Base-by-base conservation (phyloP, 2,888 invertebrate genomes). In the Scaptomyza polygonia region DNA sequence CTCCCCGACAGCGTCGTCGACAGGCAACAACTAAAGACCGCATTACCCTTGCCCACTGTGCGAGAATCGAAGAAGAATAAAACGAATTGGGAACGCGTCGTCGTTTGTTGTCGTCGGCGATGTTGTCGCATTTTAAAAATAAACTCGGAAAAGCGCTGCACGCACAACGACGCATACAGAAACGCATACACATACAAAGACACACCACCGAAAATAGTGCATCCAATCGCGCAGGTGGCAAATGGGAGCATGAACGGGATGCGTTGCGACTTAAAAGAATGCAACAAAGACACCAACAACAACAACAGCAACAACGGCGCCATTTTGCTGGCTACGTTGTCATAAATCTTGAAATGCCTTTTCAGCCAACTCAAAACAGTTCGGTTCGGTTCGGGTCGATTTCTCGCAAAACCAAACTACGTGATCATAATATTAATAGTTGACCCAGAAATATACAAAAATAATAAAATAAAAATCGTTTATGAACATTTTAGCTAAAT, bases 361-460 rank as follows among this genome's bases (percentile, higher is more conserved):
- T 71, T 76, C 42, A 63, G 72, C 57, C 48, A 52, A 40, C 47
- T 39, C 44, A 32, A 21, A 18, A 6, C 42, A 30, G 43, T 32
- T 34, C 39, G 47, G 43, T 32, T 34, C 39, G 47, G 34, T 45
- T 63, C 40, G 57, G 30, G 55, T 68, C 88, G 88, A 88, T 83
- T 84, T 83, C 88, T 79, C 84, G 86, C 82, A 71, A 72, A 73
- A 65, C 42, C 44, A 51, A 53, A 55, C 83, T 72, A 86, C 88
- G 88, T 84, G 85, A 77, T 81, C 87, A 88, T 88, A 88, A 80
- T 88, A 88, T 68, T 73, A 88, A 87, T 84, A 76, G 87, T 70
- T 84, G 87, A 88, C 88, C 85, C 81, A 84, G 62, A 76, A 79
- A 87, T 68, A 18, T 45, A 45, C 8, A n/a, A 34, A 56, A 51